Base-by-base conservation (phyloP, 2,888 invertebrate species). In the Eugnorisma glareosa region DNA sequence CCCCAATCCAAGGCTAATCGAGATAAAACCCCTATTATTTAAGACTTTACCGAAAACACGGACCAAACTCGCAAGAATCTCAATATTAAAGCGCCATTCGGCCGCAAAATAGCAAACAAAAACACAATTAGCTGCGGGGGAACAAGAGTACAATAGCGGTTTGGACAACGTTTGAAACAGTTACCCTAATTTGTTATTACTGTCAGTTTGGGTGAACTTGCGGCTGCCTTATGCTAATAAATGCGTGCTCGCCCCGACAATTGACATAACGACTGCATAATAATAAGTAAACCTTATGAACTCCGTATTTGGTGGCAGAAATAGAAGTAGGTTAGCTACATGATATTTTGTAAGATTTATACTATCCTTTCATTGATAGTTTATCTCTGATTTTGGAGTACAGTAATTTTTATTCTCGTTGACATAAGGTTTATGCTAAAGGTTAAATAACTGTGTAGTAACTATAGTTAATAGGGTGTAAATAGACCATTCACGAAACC, bases 171-270 rank as follows among this genome's bases (percentile, higher is more conserved):
- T 90, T 93, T 87, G 90, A 91, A 86, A 87, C 90, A 92, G 92
- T 92, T 93, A 95, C 95, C 96, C 95, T 95, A 95, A 95, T 95
- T 95, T 94, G 94, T 95, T 94, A 94, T 93, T 93, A 92, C 93
- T 94, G 94, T 91, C 94, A 93, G 89, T 90, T 90, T 86, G 83
- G 89, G 91, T 89, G 89, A 90, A 92, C 91, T 93, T 93, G 94
- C 86, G 94, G 94, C 91, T 89, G 91, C 92, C 91, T 93, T 93
- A 94, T 94, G 94, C 92, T 93, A 94, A 94, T 94, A 93, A 91
- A 93, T 89, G 90, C 88, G 83, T 86, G 88, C 87, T 87, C 84
- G 88, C 88, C 87, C 87, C 83, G 82, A 85, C 91, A 90, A 91
- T 92, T 91, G 85, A 86, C 77, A 83, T 87, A 82, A 86, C 82